Conservation (phyloP, 2,113 vertebrate species). For the Vidua chalybeata region DNA sequence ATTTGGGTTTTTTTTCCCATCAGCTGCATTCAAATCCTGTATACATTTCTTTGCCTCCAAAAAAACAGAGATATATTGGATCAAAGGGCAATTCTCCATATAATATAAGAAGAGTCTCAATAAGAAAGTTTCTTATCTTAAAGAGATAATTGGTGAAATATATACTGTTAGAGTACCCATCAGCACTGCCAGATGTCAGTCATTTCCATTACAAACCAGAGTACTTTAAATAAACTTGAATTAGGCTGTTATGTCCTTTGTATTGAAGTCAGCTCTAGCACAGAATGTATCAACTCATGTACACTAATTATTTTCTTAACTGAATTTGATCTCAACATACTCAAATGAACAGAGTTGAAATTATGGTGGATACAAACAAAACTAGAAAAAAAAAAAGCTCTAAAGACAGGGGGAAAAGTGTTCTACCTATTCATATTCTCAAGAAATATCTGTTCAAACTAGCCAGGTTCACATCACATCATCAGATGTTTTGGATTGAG, state of each 20-base stretch:
- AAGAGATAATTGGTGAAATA: not conserved
- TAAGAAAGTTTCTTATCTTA: not conserved
- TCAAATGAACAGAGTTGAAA: not conserved
- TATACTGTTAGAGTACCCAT: not conserved
- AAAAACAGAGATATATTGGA: not conserved
- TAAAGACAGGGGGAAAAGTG: not conserved
- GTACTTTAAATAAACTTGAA: not conserved
- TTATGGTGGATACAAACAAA: not conserved
- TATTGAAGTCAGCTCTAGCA: not conserved
- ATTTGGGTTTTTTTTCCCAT: not conserved
- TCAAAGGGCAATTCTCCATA: not conserved
- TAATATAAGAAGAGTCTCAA: not conserved
- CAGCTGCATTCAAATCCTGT: not conserved
- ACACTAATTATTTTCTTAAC: not conserved
- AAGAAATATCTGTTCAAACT: not conserved
- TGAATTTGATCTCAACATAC: not conserved
- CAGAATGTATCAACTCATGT: not conserved
- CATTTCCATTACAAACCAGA: not conserved
- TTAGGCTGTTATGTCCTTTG: not conserved
- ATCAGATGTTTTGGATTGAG: not conserved
- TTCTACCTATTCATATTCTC: not conserved
- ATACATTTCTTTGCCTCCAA: not conserved
- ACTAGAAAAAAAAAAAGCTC: not conserved
- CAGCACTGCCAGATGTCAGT: not conserved
- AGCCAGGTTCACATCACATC: not conserved